Evolutionary conservation across 2,797 vertebrate genomes (phyloP), one percentile per base, ranked within the genome.

Genomic region (Crocidura indochinensis): DNA sequence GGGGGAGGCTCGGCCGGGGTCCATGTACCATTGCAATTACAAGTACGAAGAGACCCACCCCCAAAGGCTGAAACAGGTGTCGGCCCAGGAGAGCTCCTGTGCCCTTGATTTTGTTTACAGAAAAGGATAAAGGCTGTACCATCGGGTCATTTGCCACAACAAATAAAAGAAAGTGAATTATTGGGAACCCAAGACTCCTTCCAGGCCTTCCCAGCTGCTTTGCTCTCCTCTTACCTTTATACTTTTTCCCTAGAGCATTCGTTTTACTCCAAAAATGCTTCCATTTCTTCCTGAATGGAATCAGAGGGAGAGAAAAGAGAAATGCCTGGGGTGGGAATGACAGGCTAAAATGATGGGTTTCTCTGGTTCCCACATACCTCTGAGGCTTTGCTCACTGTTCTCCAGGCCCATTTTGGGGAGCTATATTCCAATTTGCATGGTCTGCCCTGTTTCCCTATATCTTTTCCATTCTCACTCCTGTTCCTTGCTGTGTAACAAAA

Each of bases 11-110:
- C 0, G 14, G 88, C 86, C 67, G 90, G 83, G 93, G 96, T 95
- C 97, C 96, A 96, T 96, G 98, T 98, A 98, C 98, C 98, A 98
- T 96, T 96, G 96, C 93, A 97, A 97, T 94, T 97, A 97, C 97
- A 89, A 97, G 96, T 95, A 98, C 96, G 88, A 84, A 93, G 91
- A 96, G 96, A 97, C 97, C 97, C 94, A 92, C 91, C 96, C 96
- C 91, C 4, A 91, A 83, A 95, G 71, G 73, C 91, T 31, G 9
- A 38, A 2, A 0, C 26, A 4, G 8, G 0, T n/a, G 92, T 91
- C 76, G 15, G 92, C 94, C 86, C 94, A 94, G 92, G 92, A 85
- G 0, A 1, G 95, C 94, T 84, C 72, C 65, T 93, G 95, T 69
- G 95, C 83, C 94, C 84, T 95, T 87, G 24, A 91, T 53, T 88